Conservation (phyloP, 2,113 vertebrate genomes). For the Dipodomys stephensi region DNA sequence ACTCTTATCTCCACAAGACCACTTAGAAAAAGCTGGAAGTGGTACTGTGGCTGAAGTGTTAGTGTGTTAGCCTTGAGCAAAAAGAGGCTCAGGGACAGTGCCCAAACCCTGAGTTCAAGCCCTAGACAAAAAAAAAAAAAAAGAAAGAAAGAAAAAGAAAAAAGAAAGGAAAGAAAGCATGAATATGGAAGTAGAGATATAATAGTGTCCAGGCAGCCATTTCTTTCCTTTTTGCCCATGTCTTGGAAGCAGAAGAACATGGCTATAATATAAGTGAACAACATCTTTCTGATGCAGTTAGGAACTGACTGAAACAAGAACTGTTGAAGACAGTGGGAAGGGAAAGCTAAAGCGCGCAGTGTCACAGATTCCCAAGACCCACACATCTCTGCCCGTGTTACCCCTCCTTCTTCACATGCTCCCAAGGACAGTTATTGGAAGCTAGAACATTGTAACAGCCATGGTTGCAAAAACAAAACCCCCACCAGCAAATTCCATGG, state of each 20-base stretch:
- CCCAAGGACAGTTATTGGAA: neutral
- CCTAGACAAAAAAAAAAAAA: too few species aligned
- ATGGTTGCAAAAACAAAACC: neutral
- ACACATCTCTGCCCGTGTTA: neutral
- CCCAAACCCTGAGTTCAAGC: neutral
- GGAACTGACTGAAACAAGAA: neutral
- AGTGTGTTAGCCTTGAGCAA: too few species aligned
- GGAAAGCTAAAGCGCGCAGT: neutral
- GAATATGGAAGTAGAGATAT: neutral
- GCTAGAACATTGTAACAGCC: neutral
- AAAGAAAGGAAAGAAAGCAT: too few species aligned
- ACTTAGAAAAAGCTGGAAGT: too few species aligned
- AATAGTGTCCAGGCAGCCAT: neutral
- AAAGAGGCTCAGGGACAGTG: too few species aligned
- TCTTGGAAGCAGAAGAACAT: constrained; percentile 28
- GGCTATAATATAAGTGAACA: neutral
- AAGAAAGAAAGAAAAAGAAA: too few species aligned
- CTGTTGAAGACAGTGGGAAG: neutral
- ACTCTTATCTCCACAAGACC: too few species aligned
- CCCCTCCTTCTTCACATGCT: neutral
- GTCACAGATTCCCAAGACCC: neutral
- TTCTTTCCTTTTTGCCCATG: neutral
- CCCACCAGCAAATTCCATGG: neutral
- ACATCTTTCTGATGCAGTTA: constrained; percentile 1
- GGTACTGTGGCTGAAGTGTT: too few species aligned